Conservation (phyloP, 1,140 invertebrate genomes). For the Drosophila cardini region DNA sequence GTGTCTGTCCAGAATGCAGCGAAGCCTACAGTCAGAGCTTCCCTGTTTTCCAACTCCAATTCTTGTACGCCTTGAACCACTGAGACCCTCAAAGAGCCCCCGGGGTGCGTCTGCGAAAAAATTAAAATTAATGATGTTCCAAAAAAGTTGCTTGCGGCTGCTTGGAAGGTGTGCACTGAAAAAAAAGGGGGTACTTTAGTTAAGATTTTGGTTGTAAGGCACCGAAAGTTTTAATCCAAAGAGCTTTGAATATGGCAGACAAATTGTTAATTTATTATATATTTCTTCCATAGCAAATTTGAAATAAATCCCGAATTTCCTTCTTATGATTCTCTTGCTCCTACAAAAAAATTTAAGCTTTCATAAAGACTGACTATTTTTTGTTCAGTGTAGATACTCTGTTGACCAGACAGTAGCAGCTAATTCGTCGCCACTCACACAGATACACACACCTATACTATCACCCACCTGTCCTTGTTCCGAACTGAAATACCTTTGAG, state of each 20-base stretch:
- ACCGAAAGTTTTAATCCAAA: too few relatives aligned
- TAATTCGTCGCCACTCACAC: constrained; percentile 61
- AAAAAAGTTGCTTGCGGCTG: constrained; percentile 56
- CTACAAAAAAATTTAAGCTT: too few relatives aligned
- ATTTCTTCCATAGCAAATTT: too few relatives aligned
- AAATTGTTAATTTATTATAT: too few relatives aligned
- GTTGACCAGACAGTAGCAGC: constrained; percentile 58
- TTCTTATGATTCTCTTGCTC: too few relatives aligned
- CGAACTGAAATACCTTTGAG: constrained; percentile 7
- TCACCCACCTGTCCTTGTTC: constrained; percentile 29
- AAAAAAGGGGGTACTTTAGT: too few relatives aligned
- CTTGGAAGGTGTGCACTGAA: neutral
- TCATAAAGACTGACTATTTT: too few relatives aligned
- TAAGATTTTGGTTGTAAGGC: too few relatives aligned
- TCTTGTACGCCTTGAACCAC: neutral
- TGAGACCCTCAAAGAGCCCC: constrained; percentile 22
- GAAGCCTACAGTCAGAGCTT: constrained; percentile 44
- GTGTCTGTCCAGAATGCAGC: constrained; percentile 61
- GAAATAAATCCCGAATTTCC: too few relatives aligned
- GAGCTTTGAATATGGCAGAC: too few relatives aligned
- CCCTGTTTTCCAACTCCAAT: neutral
- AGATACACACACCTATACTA: constrained; percentile 34
- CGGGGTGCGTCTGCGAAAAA: constrained; percentile 74
- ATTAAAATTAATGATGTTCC: constrained; percentile 82
- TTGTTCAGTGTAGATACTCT: neutral